Evolutionary conservation across 2,888 invertebrate genomes (phyloP).

Genomic region (Ephialtes manifestator): DNA sequence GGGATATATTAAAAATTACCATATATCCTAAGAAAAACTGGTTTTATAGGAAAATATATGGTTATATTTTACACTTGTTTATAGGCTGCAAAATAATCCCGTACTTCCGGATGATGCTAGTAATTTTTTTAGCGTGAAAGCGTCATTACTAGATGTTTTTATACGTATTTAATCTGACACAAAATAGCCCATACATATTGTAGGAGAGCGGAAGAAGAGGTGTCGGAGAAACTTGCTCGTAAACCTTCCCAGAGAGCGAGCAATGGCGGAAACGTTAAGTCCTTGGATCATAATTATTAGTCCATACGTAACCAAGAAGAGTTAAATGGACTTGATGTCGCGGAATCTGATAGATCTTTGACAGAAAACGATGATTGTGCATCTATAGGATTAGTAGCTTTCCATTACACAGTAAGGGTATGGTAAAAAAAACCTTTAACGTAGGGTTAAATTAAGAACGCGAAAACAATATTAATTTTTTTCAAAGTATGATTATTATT

Average conservation of each 20-base stretch:
- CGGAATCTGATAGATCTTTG: constrained; percentile 29
- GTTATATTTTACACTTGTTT: no score
- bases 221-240: constrained; percentile 10
- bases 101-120: no score
- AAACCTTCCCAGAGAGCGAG: constrained; percentile 45
- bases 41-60: no score
- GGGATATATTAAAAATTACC: no score
- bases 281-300: constrained; percentile 59
- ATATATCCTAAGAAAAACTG: no score
- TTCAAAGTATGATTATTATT: neutral
- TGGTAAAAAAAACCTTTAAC: neutral
- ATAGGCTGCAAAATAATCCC: no score
- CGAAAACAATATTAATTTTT: no score
- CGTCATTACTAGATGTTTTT: neutral
- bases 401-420: neutral
- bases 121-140: no score
- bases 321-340: constrained; percentile 54
- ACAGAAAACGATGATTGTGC: constrained; percentile 24
- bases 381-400: constrained; percentile 32
- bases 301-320: constrained; percentile 41
- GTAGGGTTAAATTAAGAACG: neutral
- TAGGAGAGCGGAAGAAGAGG: constrained; percentile 29
- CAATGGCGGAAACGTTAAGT: constrained; percentile 46
- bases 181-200: neutral
- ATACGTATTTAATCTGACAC: neutral